phyloP scores from a whole-genome alignment of 2,113 vertebrate species.

The Ailurus styani region DNA sequence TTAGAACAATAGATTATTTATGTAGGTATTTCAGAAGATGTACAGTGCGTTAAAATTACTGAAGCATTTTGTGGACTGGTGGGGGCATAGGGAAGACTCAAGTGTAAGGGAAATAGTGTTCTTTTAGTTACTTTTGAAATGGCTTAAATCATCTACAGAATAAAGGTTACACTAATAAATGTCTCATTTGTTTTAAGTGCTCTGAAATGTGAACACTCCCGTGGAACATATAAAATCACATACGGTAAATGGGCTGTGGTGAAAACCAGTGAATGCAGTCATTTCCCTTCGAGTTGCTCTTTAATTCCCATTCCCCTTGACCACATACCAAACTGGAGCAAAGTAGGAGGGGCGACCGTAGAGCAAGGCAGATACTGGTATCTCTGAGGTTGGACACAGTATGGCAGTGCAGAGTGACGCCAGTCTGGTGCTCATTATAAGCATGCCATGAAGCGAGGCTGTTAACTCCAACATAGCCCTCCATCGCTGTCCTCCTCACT shows the following conservation, averaged over 20 bases:
- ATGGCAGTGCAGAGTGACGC: neutral
- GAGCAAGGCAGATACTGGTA: rapidly evolving
- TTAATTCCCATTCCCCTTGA: constrained; percentile 36
- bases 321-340: neutral
- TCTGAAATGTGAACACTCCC: constrained; percentile 62
- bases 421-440: neutral
- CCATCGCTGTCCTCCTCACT: neutral
- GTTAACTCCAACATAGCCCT: neutral
- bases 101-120: constrained; percentile 43
- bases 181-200: constrained; percentile 71
- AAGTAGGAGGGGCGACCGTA: rapidly evolving
- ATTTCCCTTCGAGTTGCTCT: constrained; percentile 14
- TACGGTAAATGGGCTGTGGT: constrained; percentile 46
- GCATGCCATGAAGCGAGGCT: neutral
- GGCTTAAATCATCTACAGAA: constrained; percentile 66
- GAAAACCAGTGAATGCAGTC: neutral
- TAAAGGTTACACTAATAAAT: constrained; percentile 75
- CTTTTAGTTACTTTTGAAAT: constrained; percentile 57
- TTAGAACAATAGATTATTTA: constrained; percentile 65
- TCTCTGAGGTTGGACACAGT: neutral
- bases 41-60: constrained; percentile 59
- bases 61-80: constrained; percentile 56
- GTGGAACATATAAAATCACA: constrained; percentile 60
- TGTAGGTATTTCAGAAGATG: constrained; percentile 47
- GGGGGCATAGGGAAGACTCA: constrained; percentile 19